Percentiles rank a stretch among this genome's conserved stretches.
Conservation (phyloP, 2,113 vertebrate genomes). For the Anguilla rostrata region DNA sequence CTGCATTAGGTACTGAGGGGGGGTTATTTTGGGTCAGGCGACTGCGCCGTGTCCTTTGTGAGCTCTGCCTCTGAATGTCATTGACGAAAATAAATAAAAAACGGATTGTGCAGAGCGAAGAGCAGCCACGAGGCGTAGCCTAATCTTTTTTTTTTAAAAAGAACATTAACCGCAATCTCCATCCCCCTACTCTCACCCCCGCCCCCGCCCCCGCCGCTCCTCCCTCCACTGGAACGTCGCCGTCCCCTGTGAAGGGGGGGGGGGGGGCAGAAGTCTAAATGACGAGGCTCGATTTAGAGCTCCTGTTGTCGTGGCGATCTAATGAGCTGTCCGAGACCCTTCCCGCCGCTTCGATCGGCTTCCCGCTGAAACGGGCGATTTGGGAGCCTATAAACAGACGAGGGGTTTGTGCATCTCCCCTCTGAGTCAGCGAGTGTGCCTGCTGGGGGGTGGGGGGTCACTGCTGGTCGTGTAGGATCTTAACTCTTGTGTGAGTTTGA, state of each 20-base stretch:
- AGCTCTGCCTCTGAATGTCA: slow-evolving; percentile 8
- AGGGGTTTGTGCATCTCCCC: not conserved
- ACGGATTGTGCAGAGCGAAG: not conserved
- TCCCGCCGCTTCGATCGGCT: not conserved
- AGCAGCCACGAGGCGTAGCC: not conserved
- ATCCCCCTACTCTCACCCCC: too few relatives aligned
- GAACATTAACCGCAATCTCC: not conserved
- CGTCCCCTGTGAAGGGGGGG: not conserved
- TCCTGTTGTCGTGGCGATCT: not conserved
- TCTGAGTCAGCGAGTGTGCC: not conserved
- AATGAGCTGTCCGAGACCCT: not conserved
- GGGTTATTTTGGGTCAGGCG: not conserved
- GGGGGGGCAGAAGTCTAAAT: not conserved
- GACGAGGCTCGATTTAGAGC: not conserved
- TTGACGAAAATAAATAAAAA: not conserved
- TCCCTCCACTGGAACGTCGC: not conserved
- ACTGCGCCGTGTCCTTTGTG: slow-evolving; percentile 5
- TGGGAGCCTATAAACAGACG: not conserved
- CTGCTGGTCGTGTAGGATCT: not conserved
- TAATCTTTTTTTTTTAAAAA: not conserved
- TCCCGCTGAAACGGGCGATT: not conserved
- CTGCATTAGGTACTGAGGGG: not conserved
- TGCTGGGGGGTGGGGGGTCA: not conserved
- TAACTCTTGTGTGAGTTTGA: not conserved
- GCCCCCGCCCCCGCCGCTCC: too few relatives aligned